phyloP scores from a whole-genome alignment of 2,113 vertebrate genomes.

The Salminus brasiliensis region DNA sequence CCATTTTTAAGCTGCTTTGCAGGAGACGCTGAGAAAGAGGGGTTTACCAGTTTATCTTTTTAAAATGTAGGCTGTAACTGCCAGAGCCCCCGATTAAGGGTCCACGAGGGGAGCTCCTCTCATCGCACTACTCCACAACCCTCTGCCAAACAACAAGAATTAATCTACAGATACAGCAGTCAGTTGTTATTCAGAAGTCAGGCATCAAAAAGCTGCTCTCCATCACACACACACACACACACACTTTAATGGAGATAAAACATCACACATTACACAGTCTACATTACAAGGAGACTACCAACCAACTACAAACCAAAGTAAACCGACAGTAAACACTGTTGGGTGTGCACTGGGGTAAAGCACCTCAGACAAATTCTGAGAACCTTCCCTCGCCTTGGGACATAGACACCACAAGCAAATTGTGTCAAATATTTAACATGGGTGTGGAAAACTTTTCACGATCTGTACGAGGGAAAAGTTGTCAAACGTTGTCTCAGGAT shows the following conservation, averaged over 20 bases:
- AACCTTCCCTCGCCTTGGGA: neutral
- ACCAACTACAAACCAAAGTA: neutral
- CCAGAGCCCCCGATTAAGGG: neutral
- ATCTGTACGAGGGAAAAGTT: neutral
- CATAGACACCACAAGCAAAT: neutral
- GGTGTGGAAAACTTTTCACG: neutral
- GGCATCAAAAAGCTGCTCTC: too few species aligned
- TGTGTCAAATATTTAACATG: neutral
- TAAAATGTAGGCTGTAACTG: neutral
- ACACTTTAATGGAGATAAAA: neutral
- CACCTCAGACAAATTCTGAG: neutral
- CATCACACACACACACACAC: neutral
- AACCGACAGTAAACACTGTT: neutral
- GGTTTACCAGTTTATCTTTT: neutral
- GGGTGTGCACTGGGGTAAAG: neutral
- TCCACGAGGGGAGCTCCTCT: neutral
- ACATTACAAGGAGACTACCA: too few species aligned
- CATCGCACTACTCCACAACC: neutral
- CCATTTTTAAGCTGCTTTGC: neutral
- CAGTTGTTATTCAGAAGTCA: neutral
- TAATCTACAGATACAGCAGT: too few species aligned
- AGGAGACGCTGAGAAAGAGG: neutral
- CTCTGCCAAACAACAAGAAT: neutral
- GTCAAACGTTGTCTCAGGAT: too few species aligned
- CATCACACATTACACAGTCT: neutral